Percentiles rank a stretch among this genome's conserved stretches.
Evolutionary conservation across 2,888 invertebrate species (phyloP).

Genomic region (Chelonus formosanus): DNA sequence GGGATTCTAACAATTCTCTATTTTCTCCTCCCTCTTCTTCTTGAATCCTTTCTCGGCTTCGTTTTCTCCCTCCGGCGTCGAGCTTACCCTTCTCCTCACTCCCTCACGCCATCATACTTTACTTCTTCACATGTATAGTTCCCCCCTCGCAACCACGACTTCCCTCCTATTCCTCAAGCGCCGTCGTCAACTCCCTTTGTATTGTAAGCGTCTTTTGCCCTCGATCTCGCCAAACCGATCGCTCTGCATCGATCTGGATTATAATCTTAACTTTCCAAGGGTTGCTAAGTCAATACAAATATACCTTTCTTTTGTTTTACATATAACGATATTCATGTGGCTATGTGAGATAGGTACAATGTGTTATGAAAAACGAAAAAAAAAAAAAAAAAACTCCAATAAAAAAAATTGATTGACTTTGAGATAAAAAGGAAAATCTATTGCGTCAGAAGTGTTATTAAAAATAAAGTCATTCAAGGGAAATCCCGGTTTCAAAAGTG

Average conservation of each 20-base stretch:
- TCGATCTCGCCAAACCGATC: conserved; percentile 11
- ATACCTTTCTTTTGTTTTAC: neutral
- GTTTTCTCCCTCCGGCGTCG: conserved; percentile 14
- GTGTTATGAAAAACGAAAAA: no score
- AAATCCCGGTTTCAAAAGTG: neutral
- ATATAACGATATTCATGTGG: neutral
- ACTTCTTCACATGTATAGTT: conserved; percentile 5
- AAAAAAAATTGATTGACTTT: no score
- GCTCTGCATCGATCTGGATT: conserved; percentile 11
- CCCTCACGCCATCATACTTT: neutral
- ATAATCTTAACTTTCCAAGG: neutral
- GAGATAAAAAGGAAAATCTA: no score
- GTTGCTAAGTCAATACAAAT: conserved; percentile 10
- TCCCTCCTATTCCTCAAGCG: neutral
- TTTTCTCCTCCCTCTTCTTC: conserved; percentile 25
- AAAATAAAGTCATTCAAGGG: no score
- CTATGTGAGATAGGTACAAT: neutral
- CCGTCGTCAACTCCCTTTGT: conserved; percentile 6
- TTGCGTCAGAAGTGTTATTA: no score
- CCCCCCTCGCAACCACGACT: neutral
- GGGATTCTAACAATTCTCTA: conserved; percentile 30
- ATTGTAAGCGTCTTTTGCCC: conserved; percentile 14
- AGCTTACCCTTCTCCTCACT: conserved; percentile 15
- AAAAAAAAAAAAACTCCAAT: no score
- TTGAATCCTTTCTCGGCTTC: conserved; percentile 20